Evolutionary conservation across 2,113 vertebrate species (phyloP).

Genomic region (Gila orcuttii): DNA sequence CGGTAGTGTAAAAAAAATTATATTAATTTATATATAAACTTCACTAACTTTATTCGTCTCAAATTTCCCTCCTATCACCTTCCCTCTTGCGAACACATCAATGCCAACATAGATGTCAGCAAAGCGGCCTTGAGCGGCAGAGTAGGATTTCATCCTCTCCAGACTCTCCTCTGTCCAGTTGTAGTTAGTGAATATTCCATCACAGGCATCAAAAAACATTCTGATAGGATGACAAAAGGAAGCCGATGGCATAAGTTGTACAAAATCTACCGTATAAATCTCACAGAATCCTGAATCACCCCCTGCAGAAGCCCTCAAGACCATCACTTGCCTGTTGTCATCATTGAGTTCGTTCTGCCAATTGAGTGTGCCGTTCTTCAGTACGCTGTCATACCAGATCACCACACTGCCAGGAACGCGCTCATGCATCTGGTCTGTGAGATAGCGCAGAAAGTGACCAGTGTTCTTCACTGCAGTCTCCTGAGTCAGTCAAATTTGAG

Average conservation of each 20-base stretch:
- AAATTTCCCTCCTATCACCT: conserved; percentile 84
- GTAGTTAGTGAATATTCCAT: conserved; percentile 96
- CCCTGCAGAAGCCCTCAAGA: background rate
- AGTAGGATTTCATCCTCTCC: conserved; percentile 68
- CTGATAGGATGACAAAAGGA: conserved; percentile 65
- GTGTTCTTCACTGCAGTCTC: conserved; percentile 72
- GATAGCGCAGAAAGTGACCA: conserved; percentile 80
- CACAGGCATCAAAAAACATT: conserved; percentile 87
- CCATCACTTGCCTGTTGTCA: conserved; percentile 79
- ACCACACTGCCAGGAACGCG: conserved; percentile 79
- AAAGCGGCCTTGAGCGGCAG: conserved; percentile 69
- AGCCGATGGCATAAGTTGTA: background rate
- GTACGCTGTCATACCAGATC: conserved; percentile 93
- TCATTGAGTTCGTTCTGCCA: conserved; percentile 95
- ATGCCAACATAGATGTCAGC: conserved; percentile 85
- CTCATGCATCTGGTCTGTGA: conserved; percentile 80
- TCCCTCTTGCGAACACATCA: conserved; percentile 90
- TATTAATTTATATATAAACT: too few relatives aligned
- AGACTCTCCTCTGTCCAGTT: conserved; percentile 90
- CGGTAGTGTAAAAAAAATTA: too few relatives aligned
- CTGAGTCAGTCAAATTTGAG: conserved; percentile 61
- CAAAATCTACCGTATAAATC: background rate
- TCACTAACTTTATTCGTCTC: conserved; percentile 83
- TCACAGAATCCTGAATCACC: background rate
- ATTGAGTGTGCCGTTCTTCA: conserved; percentile 74